Conservation (phyloP, 2,888 invertebrate species). For the Meiosimyza decipiens region DNA sequence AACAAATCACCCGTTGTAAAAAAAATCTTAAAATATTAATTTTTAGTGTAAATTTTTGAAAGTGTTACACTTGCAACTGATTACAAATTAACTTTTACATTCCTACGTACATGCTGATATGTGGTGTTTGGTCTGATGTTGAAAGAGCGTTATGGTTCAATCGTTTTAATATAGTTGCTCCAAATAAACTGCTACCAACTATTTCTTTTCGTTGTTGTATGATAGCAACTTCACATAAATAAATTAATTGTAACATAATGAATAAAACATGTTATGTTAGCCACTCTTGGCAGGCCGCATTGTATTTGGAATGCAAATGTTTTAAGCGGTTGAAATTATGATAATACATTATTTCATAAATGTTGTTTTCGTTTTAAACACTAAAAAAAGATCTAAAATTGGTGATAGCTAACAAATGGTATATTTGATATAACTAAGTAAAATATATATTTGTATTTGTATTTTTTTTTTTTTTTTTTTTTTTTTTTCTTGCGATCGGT, state of each 20-base stretch:
- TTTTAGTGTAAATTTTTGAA: conserved; percentile 12
- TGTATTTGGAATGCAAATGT: too few species aligned
- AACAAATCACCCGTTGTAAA: too few species aligned
- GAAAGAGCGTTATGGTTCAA: conserved; percentile 16
- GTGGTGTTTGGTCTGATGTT: neutral
- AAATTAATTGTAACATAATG: neutral
- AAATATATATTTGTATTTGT: too few species aligned
- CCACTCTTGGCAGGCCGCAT: neutral
- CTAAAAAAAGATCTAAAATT: too few species aligned
- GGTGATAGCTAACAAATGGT: too few species aligned
- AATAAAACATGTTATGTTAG: neutral
- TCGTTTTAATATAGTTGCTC: conserved; percentile 11
- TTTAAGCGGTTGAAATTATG: too few species aligned
- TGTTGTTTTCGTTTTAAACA: too few species aligned
- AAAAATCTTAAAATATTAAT: neutral
- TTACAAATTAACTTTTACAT: neutral
- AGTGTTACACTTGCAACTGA: conserved; percentile 1
- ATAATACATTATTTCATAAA: too few species aligned
- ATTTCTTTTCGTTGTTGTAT: neutral
- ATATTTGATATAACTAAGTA: too few species aligned
- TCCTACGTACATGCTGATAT: too few species aligned
- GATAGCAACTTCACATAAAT: conserved; percentile 3
- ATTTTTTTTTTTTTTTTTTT: too few species aligned
- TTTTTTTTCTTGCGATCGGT: too few species aligned
- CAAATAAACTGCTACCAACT: neutral